phyloP scores from a whole-genome alignment of 2,888 invertebrate species.

The Tortrix viridana region DNA sequence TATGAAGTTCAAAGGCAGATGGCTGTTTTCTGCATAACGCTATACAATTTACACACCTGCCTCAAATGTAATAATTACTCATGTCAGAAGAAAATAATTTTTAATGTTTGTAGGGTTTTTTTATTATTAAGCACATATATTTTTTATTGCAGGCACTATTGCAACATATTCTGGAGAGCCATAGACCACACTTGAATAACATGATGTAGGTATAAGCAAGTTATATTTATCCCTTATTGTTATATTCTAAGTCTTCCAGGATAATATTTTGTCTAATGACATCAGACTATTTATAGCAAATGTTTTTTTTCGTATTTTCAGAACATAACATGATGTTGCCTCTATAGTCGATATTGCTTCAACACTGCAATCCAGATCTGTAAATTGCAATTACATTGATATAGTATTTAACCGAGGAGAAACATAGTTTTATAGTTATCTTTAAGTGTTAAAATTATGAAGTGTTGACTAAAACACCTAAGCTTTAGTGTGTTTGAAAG shows the following conservation, averaged over 20 bases:
- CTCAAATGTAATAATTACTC: too few relatives aligned
- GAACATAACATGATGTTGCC: conserved; percentile 25
- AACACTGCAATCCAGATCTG: conserved; percentile 22
- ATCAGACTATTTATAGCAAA: conserved; percentile 4
- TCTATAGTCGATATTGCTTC: conserved; percentile 2
- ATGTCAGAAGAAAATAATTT: too few relatives aligned
- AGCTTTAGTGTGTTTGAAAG: neutral
- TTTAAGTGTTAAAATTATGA: conserved; percentile 10
- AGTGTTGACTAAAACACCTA: neutral
- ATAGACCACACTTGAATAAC: conserved; percentile 3
- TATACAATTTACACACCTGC: too few relatives aligned
- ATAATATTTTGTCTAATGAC: neutral
- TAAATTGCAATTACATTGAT: conserved; percentile 19
- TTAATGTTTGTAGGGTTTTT: too few relatives aligned
- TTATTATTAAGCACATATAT: too few relatives aligned
- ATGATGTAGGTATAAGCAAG: conserved; percentile 26
- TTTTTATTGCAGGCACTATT: conserved; percentile 25
- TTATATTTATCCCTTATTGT: neutral
- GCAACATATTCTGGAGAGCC: conserved; percentile 16
- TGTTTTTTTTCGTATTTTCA: conserved; percentile 28
- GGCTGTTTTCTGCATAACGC: too few relatives aligned
- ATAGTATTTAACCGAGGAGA: conserved; percentile 4
- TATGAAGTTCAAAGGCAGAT: too few relatives aligned
- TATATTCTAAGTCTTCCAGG: conserved; percentile 16
- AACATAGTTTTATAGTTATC: conserved; percentile 9